Conservation (phyloP, 1,140 invertebrate species). For the Theocolax elegans region DNA sequence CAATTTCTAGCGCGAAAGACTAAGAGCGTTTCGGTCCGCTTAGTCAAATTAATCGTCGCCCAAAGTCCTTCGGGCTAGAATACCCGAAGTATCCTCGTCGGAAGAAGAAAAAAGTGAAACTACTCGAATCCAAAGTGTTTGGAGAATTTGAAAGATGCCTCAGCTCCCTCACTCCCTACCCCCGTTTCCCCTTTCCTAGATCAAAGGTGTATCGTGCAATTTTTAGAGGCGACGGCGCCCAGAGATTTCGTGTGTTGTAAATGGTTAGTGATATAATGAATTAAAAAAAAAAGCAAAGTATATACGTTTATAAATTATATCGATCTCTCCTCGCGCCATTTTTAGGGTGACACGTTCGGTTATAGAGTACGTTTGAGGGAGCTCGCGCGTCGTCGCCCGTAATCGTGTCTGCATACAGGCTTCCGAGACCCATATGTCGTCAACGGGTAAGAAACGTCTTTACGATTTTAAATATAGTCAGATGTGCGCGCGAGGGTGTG, state of each 20-base stretch:
- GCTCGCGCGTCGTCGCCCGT: neutral
- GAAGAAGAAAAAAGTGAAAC: neutral
- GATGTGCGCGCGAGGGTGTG: slow-evolving; percentile 1
- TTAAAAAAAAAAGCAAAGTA: slow-evolving; percentile 23
- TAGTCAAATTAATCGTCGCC: slow-evolving; percentile 9
- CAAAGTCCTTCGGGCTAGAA: too few species aligned
- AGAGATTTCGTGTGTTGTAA: slow-evolving; percentile 37
- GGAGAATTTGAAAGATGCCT: too few species aligned
- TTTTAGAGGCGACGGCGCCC: slow-evolving; percentile 9
- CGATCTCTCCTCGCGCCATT: slow-evolving; percentile 32
- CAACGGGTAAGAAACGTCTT: too few species aligned
- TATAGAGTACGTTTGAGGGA: neutral
- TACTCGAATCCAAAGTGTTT: slow-evolving; percentile 17
- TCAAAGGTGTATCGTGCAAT: slow-evolving; percentile 38
- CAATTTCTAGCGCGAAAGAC: too few species aligned
- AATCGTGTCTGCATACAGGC: too few species aligned
- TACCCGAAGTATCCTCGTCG: too few species aligned
- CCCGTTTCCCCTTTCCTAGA: neutral
- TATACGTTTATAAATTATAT: slow-evolving; percentile 39
- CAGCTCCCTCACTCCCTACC: too few species aligned
- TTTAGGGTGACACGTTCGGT: neutral
- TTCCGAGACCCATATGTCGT: too few species aligned
- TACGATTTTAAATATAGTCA: slow-evolving; percentile 5
- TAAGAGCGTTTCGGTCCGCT: neutral
- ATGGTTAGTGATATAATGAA: slow-evolving; percentile 36